Evolutionary conservation across 2,113 vertebrate species (phyloP), one percentile per base, ranked within the genome.

Genomic region (Oplegnathus fasciatus): DNA sequence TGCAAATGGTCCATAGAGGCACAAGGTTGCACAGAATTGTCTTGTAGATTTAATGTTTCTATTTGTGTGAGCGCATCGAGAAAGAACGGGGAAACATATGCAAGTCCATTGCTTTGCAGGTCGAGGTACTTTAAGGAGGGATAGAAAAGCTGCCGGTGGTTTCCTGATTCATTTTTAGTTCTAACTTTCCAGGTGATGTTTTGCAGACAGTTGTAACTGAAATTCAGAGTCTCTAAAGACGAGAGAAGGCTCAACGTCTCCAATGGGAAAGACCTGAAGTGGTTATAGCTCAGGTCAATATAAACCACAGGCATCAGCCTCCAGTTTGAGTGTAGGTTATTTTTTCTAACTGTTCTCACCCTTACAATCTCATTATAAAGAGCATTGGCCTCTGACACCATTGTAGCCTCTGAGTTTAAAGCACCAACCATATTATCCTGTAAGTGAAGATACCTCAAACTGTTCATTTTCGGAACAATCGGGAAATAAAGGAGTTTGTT

Each of bases 251-350:
- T 94, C 67, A 97, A 71, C 66, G 96, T 96, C 67, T 92, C 61
- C 9, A 95, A 28, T 0, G 96, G 94, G 55, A 97, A 91, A 40
- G 90, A 90, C 34, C 69, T 86, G 78, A 97, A 93, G 34, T 73
- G 87, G 88, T 97, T 98, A 17, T 84, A 90, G 91, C 96, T 97
- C 83, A 97, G 93, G 83, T 97, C 96, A 80, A 97, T 88, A 64
- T 94, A 78, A 26, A 68, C 48, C 46, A 97, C 11, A 0, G 48
- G 92, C 69, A 93, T 85, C 83, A 90, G 77, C 61, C 88, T 55
- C 9, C 86, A 92, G 13, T 52, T 0, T 0, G 91, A 82, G 46
- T 95, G 92, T 2, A 94, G 73, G 22, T 82, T 61, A 67, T 94
- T 89, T 72, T 90, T 93, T 74, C 0, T 3, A 1, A 71, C 83